Conservation (phyloP, 2,113 vertebrate species). For the Phylloscopus trochilus region DNA sequence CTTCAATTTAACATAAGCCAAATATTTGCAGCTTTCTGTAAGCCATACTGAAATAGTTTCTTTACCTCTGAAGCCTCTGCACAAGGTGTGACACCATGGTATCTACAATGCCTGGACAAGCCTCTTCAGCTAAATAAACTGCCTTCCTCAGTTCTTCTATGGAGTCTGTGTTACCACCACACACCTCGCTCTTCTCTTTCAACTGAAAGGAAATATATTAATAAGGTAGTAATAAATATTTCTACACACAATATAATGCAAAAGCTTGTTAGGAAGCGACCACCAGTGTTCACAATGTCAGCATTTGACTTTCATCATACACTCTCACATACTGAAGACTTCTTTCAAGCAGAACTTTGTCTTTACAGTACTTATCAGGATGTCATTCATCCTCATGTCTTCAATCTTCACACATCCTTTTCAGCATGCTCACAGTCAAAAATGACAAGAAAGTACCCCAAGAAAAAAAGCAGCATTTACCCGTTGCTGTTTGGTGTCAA, state of each 20-base stretch:
- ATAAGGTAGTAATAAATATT: background rate
- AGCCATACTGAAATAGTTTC: background rate
- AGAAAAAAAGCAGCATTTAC: background rate
- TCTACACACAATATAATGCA: background rate
- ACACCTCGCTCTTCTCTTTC: slow-evolving; percentile 85
- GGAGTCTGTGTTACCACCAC: slow-evolving; percentile 84
- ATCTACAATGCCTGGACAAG: slow-evolving; percentile 91
- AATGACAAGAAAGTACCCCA: background rate
- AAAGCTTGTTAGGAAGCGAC: background rate
- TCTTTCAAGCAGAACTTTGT: background rate
- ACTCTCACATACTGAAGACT: background rate
- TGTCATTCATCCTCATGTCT: background rate
- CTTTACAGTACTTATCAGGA: background rate
- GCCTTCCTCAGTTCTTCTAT: slow-evolving; percentile 87
- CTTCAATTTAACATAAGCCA: background rate
- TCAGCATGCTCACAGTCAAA: background rate
- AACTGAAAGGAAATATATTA: slow-evolving; percentile 66
- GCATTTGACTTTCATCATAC: background rate
- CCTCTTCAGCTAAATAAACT: slow-evolving; percentile 89
- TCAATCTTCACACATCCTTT: background rate
- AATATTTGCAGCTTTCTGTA: background rate
- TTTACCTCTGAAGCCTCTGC: slow-evolving; percentile 92
- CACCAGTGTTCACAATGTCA: background rate
- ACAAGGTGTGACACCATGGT: slow-evolving; percentile 90
- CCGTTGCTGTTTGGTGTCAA: background rate